Evolutionary conservation across 2,113 vertebrate species (phyloP).

Genomic region (Notarius lentiginosus): DNA sequence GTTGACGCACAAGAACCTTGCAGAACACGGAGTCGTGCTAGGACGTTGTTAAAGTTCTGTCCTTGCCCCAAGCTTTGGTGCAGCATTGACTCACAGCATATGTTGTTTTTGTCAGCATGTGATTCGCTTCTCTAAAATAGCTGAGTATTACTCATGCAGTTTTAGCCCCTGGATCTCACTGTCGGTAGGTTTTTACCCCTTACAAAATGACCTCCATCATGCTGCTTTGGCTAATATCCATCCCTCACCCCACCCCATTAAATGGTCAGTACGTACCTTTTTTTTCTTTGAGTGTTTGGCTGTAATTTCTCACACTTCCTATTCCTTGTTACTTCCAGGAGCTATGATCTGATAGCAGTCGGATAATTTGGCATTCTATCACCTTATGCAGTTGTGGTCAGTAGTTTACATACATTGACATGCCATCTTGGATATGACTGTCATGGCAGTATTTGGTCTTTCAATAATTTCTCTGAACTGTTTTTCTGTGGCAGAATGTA

Average conservation of each 20-base stretch:
- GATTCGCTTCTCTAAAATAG: constrained; percentile 69
- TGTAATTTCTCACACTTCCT: not conserved
- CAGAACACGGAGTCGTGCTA: not conserved
- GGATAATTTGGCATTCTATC: too few relatives aligned
- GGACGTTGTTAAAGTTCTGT: constrained; percentile 33
- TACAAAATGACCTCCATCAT: constrained; percentile 20
- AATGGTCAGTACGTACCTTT: constrained; percentile 42
- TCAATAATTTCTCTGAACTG: too few relatives aligned
- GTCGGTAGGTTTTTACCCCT: not conserved
- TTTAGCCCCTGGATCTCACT: constrained; percentile 25
- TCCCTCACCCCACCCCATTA: not conserved
- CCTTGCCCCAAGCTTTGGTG: constrained; percentile 62
- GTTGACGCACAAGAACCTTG: constrained; percentile 33
- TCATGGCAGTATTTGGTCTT: too few relatives aligned
- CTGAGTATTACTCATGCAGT: constrained; percentile 67
- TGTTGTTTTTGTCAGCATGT: constrained; percentile 73
- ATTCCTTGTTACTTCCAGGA: not conserved
- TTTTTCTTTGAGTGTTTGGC: constrained; percentile 47
- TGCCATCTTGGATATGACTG: too few relatives aligned
- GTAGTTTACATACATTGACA: too few relatives aligned
- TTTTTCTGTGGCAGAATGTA: too few relatives aligned
- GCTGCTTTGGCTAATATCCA: not conserved
- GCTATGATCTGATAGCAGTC: constrained; percentile 51
- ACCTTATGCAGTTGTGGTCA: too few relatives aligned
- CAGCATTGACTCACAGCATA: constrained; percentile 76